Conservation (phyloP, 2,797 vertebrate species). For the Saxicola maurus region DNA sequence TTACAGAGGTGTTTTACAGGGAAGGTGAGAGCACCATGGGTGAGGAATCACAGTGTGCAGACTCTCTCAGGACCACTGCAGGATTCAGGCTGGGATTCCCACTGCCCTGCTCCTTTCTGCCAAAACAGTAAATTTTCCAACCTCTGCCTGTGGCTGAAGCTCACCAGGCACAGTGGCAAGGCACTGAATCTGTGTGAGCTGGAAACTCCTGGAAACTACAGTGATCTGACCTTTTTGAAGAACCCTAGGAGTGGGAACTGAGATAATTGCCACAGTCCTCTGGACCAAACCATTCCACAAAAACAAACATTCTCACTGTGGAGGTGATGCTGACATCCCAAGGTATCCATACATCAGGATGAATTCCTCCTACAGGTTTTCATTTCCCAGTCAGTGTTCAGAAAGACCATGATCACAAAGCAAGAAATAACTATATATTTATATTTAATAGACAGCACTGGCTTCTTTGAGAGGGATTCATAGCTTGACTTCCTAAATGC, state of each 20-base stretch:
- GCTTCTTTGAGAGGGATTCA: neutral
- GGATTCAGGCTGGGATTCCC: neutral
- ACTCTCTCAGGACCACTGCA: neutral
- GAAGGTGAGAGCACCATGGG: neutral
- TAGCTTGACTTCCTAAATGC: neutral
- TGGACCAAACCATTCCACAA: neutral
- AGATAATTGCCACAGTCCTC: neutral
- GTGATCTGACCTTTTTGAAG: neutral
- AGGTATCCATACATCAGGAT: neutral
- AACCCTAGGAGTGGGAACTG: rapidly evolving
- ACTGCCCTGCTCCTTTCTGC: neutral
- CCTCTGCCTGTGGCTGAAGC: neutral
- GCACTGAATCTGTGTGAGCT: rapidly evolving
- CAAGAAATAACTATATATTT: neutral
- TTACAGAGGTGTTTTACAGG: neutral
- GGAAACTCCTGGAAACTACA: neutral
- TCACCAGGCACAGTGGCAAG: neutral
- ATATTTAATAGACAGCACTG: neutral
- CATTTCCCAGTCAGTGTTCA: neutral
- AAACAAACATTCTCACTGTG: rapidly evolving
- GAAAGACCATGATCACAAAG: neutral
- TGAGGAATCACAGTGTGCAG: rapidly evolving
- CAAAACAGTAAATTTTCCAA: neutral
- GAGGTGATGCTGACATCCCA: neutral
- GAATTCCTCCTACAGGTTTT: neutral